Evolutionary conservation across 2,888 invertebrate species (phyloP), one percentile per base, ranked within the genome.

Genomic region (Andrena chrysosceles): DNA sequence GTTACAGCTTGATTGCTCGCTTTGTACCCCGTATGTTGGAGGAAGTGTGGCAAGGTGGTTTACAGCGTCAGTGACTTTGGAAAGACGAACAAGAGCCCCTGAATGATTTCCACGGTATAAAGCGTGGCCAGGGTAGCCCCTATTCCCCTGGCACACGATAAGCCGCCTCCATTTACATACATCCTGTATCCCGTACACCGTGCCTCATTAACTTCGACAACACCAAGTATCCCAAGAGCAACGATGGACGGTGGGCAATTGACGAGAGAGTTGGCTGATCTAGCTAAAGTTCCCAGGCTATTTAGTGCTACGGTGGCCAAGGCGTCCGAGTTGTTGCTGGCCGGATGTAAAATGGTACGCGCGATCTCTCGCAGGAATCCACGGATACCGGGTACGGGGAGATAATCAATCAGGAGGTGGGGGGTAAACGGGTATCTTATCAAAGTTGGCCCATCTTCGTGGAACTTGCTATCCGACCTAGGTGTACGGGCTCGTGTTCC

Each of bases 401-500:
- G 92, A 92, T 92, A 93, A 93, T 93, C 93, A 93, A 93, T 92
- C 92, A 92, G 86, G 89, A 85, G 87, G 74, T 84, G 90, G 90
- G 89, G 89, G 90, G 91, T 92, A 91, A 92, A 91, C 91, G 87
- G 91, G 91, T 93, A 92, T 92, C 93, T 92, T 93, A 92, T 93
- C 92, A 92, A 93, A 93, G 90, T 93, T 93, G 89, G 89, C 88
- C 90, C 90, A 92, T 92, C 92, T 90, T 87, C 85, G 74, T 20
- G 73, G 77, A 89, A 88, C 81, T 83, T 86, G 77, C 62, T 67
- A 48, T 67, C 33, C 74, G 70, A 63, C 66, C 72, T 74, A 62
- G 80, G 84, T 80, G 83, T 49, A 74, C 69, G 72, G 64, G 54
- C 60, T 42, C 56, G 73, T 85, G 75, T 82, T 82, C 75, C 35